Percentiles rank a stretch among this genome's conserved stretches.
These are phyloP conservation scores for Ips nitidus DNA, from an alignment of 1,140 invertebrate genomes.

Conservation along the genomic window DNA sequence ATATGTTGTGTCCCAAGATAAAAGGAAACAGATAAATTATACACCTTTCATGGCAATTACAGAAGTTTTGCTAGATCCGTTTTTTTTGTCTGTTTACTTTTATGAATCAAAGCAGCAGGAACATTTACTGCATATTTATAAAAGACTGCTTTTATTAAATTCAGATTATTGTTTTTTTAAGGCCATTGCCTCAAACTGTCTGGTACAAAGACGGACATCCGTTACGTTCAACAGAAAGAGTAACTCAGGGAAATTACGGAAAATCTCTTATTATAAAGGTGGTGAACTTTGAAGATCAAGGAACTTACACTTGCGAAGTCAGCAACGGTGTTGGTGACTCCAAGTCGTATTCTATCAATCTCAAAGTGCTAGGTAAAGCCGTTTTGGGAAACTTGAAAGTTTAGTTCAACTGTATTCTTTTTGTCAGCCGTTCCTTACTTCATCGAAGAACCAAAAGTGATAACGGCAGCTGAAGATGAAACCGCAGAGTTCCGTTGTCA, in stretches of 20 bases:
- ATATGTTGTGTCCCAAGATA: too few relatives aligned
- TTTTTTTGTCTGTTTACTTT: too few relatives aligned
- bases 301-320: slow-evolving; percentile 86
- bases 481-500: slow-evolving; percentile 83
- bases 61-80: too few relatives aligned
- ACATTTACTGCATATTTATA: too few relatives aligned
- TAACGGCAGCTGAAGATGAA: slow-evolving; percentile 90
- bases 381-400: not conserved
- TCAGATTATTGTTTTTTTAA: slow-evolving; percentile 40
- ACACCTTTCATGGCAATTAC: too few relatives aligned
- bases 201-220: slow-evolving; percentile 80
- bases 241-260: slow-evolving; percentile 86
- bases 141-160: too few relatives aligned
- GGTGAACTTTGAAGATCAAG: slow-evolving; percentile 83
- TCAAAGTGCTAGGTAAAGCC: slow-evolving; percentile 70
- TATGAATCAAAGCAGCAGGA: too few relatives aligned
- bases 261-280: slow-evolving; percentile 87
- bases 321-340: slow-evolving; percentile 86
- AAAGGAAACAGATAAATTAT: too few relatives aligned
- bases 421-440: slow-evolving; percentile 84
- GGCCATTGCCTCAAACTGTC: slow-evolving; percentile 75
- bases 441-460: slow-evolving; percentile 84
- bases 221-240: slow-evolving; percentile 69
- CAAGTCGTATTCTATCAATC: slow-evolving; percentile 79
- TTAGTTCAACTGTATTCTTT: not conserved